Conservation (phyloP, 1,140 invertebrate species). For the Caenorhabditis inopinata region DNA sequence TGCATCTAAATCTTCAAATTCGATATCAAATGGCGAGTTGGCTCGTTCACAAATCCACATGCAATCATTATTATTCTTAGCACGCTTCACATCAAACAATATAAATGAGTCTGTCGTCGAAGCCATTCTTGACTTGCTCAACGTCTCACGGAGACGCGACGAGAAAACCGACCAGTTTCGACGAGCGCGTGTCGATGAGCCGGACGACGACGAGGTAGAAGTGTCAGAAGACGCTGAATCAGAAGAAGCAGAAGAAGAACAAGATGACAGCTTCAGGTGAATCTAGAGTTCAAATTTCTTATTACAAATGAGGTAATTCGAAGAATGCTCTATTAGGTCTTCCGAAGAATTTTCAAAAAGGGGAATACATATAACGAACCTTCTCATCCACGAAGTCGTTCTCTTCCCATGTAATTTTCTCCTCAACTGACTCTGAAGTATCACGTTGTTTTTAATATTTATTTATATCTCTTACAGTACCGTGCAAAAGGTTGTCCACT, state of each 20-base stretch:
- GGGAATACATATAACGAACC: background rate
- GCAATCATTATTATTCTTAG: background rate
- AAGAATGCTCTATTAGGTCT: too few species aligned
- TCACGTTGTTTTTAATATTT: background rate
- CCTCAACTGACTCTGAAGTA: background rate
- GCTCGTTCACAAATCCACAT: slow-evolving; percentile 6
- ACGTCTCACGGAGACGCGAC: background rate
- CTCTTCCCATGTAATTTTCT: background rate
- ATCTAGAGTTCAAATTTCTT: background rate
- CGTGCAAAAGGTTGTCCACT: too few species aligned
- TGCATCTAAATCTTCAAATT: background rate
- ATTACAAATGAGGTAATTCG: too few species aligned
- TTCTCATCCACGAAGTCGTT: slow-evolving; percentile 13
- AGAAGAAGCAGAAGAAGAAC: background rate
- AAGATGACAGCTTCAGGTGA: slow-evolving; percentile 9
- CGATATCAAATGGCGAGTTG: background rate
- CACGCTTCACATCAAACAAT: slow-evolving; percentile 23
- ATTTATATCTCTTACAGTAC: too few species aligned
- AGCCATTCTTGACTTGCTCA: background rate
- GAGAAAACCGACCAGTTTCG: slow-evolving; percentile 36
- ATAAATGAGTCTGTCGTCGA: background rate
- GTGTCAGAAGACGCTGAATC: background rate
- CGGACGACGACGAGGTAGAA: background rate
- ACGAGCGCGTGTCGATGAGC: slow-evolving; percentile 19
- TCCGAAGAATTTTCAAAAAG: too few species aligned